phyloP scores from a whole-genome alignment of 2,888 invertebrate species.

The Acleris emargana region DNA sequence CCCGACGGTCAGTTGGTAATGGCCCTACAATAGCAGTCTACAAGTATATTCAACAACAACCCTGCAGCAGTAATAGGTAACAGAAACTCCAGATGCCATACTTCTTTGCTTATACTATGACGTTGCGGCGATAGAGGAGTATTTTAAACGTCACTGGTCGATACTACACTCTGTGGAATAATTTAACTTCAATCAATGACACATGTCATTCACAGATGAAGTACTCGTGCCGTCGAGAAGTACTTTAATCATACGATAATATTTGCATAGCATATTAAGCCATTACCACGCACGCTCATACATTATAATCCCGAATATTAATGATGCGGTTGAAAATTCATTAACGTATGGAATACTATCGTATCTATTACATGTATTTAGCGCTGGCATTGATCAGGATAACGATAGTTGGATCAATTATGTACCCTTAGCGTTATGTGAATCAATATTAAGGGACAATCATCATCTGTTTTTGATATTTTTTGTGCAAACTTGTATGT shows the following conservation, averaged over 20 bases:
- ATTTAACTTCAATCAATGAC: too few species aligned
- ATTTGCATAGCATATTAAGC: slow-evolving; percentile 24
- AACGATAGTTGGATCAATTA: not conserved
- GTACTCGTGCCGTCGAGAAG: slow-evolving; percentile 8
- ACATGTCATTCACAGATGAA: slow-evolving; percentile 4
- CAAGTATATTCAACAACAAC: too few species aligned
- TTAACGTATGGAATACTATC: slow-evolving; percentile 30
- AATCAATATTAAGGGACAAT: not conserved
- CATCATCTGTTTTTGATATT: too few species aligned
- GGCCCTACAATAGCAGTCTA: too few species aligned
- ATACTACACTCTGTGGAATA: too few species aligned
- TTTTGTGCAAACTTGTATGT: too few species aligned
- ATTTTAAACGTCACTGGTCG: too few species aligned
- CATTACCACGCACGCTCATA: slow-evolving; percentile 12
- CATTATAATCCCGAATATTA: slow-evolving; percentile 36
- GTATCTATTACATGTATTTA: slow-evolving; percentile 15
- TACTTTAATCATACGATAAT: slow-evolving; percentile 29
- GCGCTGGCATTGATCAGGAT: slow-evolving; percentile 3
- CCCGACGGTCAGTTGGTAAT: too few species aligned
- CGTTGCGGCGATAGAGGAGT: too few species aligned
- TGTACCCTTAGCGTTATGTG: not conserved
- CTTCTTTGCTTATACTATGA: too few species aligned
- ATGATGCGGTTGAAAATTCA: slow-evolving; percentile 31
- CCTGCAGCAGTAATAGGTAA: too few species aligned
- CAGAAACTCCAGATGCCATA: too few species aligned